A percentile compares a stretch with the other conserved stretches of the same genome.
Conservation (phyloP, 2,113 vertebrate species). For the Anarhynchus alexandrinus region DNA sequence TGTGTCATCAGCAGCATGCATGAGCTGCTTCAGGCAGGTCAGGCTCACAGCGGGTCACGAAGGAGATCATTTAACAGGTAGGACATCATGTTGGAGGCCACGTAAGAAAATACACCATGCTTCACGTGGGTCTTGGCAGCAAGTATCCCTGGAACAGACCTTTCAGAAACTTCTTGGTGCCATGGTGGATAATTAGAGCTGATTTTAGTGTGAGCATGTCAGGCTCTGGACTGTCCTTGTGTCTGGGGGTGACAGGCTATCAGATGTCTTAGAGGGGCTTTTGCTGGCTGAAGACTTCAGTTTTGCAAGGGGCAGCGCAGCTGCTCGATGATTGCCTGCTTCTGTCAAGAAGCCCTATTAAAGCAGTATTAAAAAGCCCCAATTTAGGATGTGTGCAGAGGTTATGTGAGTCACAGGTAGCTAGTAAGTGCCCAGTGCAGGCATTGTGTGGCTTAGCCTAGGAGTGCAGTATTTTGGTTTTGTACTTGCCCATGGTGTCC, state of each 20-base stretch:
- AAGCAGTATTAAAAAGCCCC: background rate
- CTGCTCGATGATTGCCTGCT: background rate
- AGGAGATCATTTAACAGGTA: background rate
- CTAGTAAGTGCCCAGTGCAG: background rate
- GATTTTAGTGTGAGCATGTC: background rate
- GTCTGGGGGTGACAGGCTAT: background rate
- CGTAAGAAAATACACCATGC: background rate
- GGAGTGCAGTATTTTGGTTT: background rate
- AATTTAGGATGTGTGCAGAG: background rate
- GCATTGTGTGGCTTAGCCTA: background rate
- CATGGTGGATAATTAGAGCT: background rate
- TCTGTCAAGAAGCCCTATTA: background rate
- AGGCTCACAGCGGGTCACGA: background rate
- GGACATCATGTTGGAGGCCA: background rate
- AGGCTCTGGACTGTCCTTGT: background rate
- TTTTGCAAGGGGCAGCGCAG: background rate
- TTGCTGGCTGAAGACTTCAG: background rate
- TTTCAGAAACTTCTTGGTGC: background rate
- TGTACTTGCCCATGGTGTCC: background rate
- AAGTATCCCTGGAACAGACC: background rate
- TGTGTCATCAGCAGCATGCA: background rate
- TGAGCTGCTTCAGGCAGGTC: background rate
- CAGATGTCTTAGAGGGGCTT: background rate
- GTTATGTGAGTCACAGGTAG: background rate
- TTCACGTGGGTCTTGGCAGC: background rate